Evolutionary conservation across 2,797 vertebrate species (phyloP).

Genomic region (Periophthalmus magnuspinnatus): DNA sequence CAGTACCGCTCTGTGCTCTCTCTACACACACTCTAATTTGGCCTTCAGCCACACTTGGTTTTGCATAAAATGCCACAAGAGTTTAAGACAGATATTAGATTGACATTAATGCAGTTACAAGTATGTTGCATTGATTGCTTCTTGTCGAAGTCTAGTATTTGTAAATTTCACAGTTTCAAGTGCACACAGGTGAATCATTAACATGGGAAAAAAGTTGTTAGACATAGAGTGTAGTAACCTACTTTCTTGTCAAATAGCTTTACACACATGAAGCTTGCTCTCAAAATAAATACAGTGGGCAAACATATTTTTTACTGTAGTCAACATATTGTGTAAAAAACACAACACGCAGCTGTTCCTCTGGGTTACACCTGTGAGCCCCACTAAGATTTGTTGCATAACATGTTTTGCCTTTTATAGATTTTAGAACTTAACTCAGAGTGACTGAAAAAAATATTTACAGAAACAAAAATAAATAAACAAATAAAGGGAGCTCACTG

Average conservation of each 20-base stretch:
- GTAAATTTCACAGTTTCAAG: neutral
- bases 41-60: constrained; percentile 52
- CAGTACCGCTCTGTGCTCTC: constrained; percentile 42
- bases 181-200: neutral
- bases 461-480: neutral
- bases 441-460: neutral
- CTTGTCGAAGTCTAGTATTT: neutral
- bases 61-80: constrained; percentile 21
- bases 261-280: neutral
- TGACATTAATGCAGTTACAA: constrained; percentile 22
- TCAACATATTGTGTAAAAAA: constrained; percentile 4
- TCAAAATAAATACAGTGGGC: neutral
- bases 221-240: neutral
- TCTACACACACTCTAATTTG: constrained; percentile 30
- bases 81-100: constrained; percentile 1
- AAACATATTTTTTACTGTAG: constrained; percentile 15
- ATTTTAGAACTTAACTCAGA: neutral
- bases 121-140: constrained; percentile 1
- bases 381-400: neutral
- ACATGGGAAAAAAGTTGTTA: neutral
- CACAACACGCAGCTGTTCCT: neutral
- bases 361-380: neutral
- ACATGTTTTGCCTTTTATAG: neutral
- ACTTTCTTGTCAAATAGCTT: neutral
- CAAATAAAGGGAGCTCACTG: too few relatives aligned